Evolutionary conservation across 2,797 vertebrate genomes (phyloP).

Genomic region (Sebastes cheni): DNA sequence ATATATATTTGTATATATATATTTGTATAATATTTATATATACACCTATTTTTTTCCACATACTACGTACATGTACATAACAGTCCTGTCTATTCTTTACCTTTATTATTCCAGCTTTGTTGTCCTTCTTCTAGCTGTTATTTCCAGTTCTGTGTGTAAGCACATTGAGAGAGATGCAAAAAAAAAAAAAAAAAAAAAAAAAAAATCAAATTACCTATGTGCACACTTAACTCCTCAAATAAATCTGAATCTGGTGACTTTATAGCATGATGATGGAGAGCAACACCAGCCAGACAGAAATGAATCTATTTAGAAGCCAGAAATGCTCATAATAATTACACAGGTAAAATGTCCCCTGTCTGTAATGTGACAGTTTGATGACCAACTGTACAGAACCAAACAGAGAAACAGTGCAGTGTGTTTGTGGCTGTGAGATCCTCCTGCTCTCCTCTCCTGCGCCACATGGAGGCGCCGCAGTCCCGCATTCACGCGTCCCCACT

Average conservation of each 20-base stretch:
- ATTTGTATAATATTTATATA: too few relatives aligned
- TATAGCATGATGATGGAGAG: slow-evolving; percentile 5
- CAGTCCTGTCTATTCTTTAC: too few relatives aligned
- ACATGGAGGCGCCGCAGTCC: slow-evolving; percentile 75
- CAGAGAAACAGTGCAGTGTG: not conserved
- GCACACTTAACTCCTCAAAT: too few relatives aligned
- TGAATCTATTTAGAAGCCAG: slow-evolving; percentile 3
- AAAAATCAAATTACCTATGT: too few relatives aligned
- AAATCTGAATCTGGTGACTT: not conserved
- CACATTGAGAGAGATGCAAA: too few relatives aligned
- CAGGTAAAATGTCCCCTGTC: not conserved
- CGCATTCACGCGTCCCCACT: slow-evolving; percentile 33
- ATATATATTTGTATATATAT: too few relatives aligned
- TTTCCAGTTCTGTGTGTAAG: too few relatives aligned
- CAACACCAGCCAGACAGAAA: not conserved
- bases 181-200: too few relatives aligned
- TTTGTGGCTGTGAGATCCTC: not conserved
- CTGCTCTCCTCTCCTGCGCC: slow-evolving; percentile 17
- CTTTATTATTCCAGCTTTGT: too few relatives aligned
- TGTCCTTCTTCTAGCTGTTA: too few relatives aligned
- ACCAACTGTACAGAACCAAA: not conserved
- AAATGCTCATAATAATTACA: not conserved
- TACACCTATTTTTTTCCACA: too few relatives aligned
- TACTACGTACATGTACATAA: too few relatives aligned
- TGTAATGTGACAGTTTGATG: not conserved